Conservation (phyloP, 2,797 vertebrate species). For the Meda fulgida region DNA sequence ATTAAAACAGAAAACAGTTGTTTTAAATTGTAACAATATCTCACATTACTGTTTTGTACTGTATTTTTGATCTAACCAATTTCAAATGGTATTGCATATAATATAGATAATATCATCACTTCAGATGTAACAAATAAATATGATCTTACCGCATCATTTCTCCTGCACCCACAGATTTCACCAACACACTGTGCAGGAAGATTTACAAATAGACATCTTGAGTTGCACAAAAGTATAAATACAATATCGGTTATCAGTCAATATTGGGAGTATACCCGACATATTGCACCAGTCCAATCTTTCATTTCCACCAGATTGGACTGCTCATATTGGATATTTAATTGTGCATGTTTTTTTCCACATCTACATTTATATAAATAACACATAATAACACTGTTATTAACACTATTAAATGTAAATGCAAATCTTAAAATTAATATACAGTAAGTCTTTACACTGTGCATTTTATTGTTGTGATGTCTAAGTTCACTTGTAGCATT, state of each 20-base stretch:
- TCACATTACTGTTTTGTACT: background rate
- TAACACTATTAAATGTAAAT: background rate
- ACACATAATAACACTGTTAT: background rate
- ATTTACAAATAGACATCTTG: background rate
- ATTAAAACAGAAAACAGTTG: background rate
- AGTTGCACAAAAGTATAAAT: background rate
- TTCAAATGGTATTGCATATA: background rate
- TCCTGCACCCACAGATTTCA: constrained; percentile 91
- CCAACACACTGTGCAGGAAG: constrained; percentile 85
- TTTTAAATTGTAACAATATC: background rate
- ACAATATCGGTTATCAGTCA: background rate
- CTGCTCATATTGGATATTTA: background rate
- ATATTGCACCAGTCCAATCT: too few relatives aligned
- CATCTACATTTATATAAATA: background rate
- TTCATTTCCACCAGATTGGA: too few relatives aligned
- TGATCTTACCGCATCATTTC: constrained; percentile 83
- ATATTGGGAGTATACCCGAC: too few relatives aligned
- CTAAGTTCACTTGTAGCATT: background rate
- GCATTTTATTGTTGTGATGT: background rate
- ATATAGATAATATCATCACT: background rate
- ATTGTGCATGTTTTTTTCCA: background rate
- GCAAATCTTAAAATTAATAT: background rate
- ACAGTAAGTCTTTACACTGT: background rate
- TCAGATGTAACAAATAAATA: background rate
- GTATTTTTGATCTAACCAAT: background rate